Conservation (phyloP, 2,113 vertebrate genomes). For the Sebastes schlegelii region DNA sequence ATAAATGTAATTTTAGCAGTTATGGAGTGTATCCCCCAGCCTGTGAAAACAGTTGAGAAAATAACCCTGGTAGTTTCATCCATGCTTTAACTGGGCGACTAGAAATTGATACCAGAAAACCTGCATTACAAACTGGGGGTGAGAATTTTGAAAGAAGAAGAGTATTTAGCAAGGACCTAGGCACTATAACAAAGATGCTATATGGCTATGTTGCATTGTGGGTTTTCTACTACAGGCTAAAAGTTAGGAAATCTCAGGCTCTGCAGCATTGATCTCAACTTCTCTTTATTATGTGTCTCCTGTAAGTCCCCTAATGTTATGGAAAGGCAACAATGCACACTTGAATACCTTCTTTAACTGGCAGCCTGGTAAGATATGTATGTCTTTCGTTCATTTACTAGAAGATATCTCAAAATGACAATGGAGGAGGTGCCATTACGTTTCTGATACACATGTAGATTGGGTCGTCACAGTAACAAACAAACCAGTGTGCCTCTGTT, state of each 20-base stretch:
- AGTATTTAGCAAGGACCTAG: neutral
- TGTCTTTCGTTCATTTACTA: neutral
- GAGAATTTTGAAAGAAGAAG: neutral
- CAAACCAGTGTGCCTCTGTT: neutral
- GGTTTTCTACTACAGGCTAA: neutral
- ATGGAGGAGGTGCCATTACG: neutral
- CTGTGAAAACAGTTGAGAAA: neutral
- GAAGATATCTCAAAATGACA: neutral
- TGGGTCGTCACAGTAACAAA: neutral
- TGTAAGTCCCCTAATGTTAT: neutral
- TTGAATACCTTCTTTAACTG: neutral
- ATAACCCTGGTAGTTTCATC: too few relatives aligned
- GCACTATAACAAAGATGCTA: neutral
- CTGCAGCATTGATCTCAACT: neutral
- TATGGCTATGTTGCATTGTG: neutral
- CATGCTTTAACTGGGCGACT: too few relatives aligned
- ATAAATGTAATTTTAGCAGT: neutral
- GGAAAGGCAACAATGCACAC: neutral
- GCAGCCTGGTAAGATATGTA: neutral
- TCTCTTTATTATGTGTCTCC: too few relatives aligned
- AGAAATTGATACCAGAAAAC: too few relatives aligned
- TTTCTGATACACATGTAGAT: neutral
- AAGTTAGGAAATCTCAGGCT: neutral
- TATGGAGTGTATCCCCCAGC: neutral
- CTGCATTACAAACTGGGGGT: neutral